Evolutionary conservation across 2,797 vertebrate genomes (phyloP).

Genomic region (Geotrypetes seraphini): DNA sequence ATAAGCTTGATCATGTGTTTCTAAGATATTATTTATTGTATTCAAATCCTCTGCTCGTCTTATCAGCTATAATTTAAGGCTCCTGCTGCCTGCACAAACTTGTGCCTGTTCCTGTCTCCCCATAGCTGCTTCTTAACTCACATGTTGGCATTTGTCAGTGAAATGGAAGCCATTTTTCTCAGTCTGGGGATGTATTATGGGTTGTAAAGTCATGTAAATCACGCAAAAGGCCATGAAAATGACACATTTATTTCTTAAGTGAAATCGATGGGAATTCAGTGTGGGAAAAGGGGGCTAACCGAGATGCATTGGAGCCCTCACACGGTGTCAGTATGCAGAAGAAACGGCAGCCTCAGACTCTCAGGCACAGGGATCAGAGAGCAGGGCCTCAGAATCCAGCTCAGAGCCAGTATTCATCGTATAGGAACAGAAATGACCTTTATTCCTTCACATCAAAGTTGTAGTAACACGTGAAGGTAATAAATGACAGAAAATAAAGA

Average conservation of each 20-base stretch:
- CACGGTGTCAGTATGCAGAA: too few species aligned
- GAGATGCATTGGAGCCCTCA: too few species aligned
- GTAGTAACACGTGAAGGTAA: too few species aligned
- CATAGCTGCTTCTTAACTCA: background rate
- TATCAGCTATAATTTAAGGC: background rate
- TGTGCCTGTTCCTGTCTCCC: background rate
- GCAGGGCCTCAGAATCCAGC: too few species aligned
- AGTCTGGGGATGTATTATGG: background rate
- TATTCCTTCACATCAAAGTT: too few species aligned
- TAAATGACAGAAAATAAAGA: too few species aligned
- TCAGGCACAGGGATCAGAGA: too few species aligned
- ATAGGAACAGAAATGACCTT: too few species aligned
- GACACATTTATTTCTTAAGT: background rate
- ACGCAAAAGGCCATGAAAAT: slow-evolving; percentile 1
- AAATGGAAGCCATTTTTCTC: background rate
- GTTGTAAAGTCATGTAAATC: background rate
- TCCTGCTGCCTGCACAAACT: too few species aligned
- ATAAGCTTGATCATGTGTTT: background rate
- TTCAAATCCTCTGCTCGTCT: background rate
- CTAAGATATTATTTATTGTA: background rate
- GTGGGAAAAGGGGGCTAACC: background rate
- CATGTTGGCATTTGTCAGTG: background rate
- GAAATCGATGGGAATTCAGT: background rate
- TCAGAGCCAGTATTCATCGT: too few species aligned
- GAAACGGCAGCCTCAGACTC: too few species aligned